A percentile compares a stretch with the other conserved stretches of the same genome.
Conservation (phyloP, 2,113 vertebrate species). For the Opisthocomus hoazin region DNA sequence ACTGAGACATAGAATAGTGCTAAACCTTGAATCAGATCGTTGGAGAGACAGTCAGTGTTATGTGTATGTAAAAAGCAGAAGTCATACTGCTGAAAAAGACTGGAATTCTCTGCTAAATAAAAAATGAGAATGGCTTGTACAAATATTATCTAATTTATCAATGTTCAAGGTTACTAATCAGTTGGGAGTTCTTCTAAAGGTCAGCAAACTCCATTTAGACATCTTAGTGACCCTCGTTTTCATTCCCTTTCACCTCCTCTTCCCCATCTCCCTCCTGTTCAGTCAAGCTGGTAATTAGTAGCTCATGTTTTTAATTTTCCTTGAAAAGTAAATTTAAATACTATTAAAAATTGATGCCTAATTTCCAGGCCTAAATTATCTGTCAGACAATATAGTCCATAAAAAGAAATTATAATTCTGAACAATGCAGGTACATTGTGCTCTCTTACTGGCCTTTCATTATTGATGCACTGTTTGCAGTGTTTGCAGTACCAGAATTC, state of each 20-base stretch:
- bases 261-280: background rate
- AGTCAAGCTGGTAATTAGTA: background rate
- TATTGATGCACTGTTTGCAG: background rate
- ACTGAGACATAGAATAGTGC: background rate
- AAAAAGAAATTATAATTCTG: background rate
- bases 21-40: background rate
- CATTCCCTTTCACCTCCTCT: background rate
- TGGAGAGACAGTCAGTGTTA: background rate
- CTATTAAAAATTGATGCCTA: background rate
- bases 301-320: background rate
- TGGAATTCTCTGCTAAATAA: constrained; percentile 36
- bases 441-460: background rate
- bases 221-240: background rate
- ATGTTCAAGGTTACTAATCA: constrained; percentile 11
- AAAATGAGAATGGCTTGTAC: constrained; percentile 24
- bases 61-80: background rate
- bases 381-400: background rate
- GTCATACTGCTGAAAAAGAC: constrained; percentile 22
- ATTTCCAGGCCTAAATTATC: background rate
- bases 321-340: background rate
- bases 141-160: constrained; percentile 42
- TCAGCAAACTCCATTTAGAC: background rate
- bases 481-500: constrained; percentile 36
- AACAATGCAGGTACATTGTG: background rate
- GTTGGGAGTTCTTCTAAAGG: constrained; percentile 42